A percentile compares a stretch with the other conserved stretches of the same genome.
Conservation (phyloP, 2,888 invertebrate species). For the Diadegma fenestrale region DNA sequence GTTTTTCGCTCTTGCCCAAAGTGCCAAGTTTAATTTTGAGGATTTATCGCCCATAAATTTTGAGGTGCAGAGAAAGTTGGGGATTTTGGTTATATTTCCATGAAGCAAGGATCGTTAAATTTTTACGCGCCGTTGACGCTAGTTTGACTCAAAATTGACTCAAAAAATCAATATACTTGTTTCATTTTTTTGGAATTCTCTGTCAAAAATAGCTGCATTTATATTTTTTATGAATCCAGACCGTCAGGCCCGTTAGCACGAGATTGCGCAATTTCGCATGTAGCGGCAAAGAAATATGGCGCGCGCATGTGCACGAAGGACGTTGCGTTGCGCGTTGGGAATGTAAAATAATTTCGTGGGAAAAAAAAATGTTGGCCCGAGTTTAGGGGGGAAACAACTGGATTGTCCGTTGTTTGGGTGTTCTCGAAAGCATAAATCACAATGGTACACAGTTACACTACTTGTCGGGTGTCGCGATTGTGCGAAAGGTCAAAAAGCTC, state of each 20-base stretch:
- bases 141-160: background rate
- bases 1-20: background rate
- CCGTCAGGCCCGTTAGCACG: conserved; percentile 12
- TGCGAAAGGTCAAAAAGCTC: conserved; percentile 2
- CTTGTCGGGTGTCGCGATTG: background rate
- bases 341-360: conserved; percentile 71
- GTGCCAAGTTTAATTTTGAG: background rate
- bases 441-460: conserved; percentile 5
- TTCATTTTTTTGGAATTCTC: too few relatives aligned
- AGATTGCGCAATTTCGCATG: conserved; percentile 54
- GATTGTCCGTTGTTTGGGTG: conserved; percentile 12
- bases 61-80: conserved; percentile 10
- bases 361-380: conserved; percentile 33
- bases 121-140: background rate
- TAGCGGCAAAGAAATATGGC: conserved; percentile 9
- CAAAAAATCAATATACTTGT: background rate
- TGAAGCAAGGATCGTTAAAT: background rate
- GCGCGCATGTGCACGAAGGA: conserved; percentile 33
- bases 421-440: conserved; percentile 14
- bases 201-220: background rate
- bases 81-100: background rate
- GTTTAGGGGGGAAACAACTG: background rate
- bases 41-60: background rate
- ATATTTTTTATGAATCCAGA: conserved; percentile 49
- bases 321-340: conserved; percentile 62